A percentile compares a stretch with the other conserved stretches of the same genome.
Conservation (phyloP, 92 coral and sea anemone genomes). For the Paramuricea clavata region DNA sequence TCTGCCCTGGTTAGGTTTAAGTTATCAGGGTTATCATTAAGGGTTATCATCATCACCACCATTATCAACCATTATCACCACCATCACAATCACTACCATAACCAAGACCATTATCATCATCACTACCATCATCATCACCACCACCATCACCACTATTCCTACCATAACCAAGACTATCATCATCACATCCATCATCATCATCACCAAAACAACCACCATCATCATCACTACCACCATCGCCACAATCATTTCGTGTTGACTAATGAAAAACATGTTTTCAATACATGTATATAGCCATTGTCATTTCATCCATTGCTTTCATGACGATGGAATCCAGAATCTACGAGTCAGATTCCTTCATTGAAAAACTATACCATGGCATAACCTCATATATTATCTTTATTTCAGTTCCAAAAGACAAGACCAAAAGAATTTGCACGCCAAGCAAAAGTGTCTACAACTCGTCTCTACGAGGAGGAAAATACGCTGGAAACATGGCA, state of each 20-base stretch:
- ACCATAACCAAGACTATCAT: neutral
- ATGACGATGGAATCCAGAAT: no score
- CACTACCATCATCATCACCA: neutral
- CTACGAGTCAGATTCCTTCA: no score
- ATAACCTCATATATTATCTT: neutral
- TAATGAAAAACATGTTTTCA: no score
- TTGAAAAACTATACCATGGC: neutral
- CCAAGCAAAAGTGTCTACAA: conserved; percentile 93
- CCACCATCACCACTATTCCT: neutral
- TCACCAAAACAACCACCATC: neutral
- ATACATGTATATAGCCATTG: no score
- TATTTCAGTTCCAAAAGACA: conserved; percentile 51
- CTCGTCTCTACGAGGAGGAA: conserved; percentile 90
- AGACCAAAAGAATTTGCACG: conserved; percentile 68
- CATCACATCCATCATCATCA: neutral
- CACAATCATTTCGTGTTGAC: neutral
- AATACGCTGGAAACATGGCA: conserved; percentile 83
- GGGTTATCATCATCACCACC: neutral
- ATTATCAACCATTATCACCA: neutral
- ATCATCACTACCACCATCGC: neutral
- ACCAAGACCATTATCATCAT: neutral
- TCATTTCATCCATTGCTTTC: no score
- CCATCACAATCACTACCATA: neutral
- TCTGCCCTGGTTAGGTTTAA: no score
- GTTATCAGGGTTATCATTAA: no score